Base-by-base conservation (phyloP, 2,113 vertebrate species). In the Fregata magnificens region DNA sequence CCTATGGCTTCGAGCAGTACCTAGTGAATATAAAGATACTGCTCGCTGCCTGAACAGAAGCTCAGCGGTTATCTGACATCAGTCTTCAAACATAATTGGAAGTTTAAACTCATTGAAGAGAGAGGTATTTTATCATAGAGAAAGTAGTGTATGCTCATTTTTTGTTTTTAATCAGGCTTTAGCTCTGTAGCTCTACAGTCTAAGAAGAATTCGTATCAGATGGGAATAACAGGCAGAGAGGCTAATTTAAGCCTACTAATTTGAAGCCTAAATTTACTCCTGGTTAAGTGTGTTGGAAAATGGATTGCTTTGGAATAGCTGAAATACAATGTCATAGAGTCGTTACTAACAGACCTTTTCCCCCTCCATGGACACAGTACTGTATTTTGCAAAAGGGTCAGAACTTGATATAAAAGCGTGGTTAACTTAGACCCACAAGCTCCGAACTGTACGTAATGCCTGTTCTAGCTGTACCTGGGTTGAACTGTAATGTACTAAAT, bases 221-320 rank as follows among this genome's bases (percentile, higher is more conserved):
- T 89, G 61, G 65, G 52, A 94, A 84, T 90, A 92, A 49, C n/a
- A 86, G 82, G 13, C 26, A 58, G 82, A 89, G 65, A 82, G 42
- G 63, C 88, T 93, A 92, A 93, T 94, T 92, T 83, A 69, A 72
- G 19, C 34, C 19, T 55, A 69, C 85, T 93, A 95, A 92, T 90
- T 90, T 90, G 40, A 90, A 92, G 70, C 47, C 40, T 83, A 42
- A 55, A 49, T 94, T 79, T 91, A 50, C 12, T 83, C 24, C 42
- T 80, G 36, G 56, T 92, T 80, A 49, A 77, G 26, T 0, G 0
- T 62, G 31, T 77, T 42, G 73, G 56, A 62, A 87, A 95, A 76
- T 32, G 3, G 25, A 82, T 87, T 80, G 16, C 29, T 63, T 82
- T 91, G 62, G 58, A 85, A 53, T 3, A 62, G 58, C 36, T 77